A percentile compares a stretch with the other conserved stretches of the same genome.
Evolutionary conservation across 2,888 invertebrate species (phyloP).

Genomic region (Diaprepes abbreviatus): DNA sequence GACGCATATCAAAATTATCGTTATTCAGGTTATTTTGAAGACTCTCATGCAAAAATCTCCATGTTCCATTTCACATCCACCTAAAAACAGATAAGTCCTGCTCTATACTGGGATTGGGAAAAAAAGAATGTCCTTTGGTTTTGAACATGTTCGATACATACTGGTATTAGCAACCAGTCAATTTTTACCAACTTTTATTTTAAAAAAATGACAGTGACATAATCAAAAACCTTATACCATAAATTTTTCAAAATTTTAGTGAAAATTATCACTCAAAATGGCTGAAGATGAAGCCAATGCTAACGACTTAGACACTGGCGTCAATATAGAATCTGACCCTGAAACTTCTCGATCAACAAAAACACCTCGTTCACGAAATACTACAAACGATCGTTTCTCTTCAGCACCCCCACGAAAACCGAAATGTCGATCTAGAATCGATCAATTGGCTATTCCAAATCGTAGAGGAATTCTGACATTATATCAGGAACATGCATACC

Average conservation of each 20-base stretch:
- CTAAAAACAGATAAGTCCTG: no score
- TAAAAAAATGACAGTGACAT: neutral
- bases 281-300: slow-evolving; percentile 10
- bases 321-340: neutral
- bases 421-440: slow-evolving; percentile 64
- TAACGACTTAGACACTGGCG: neutral
- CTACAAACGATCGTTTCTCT: no score
- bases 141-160: no score
- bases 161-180: neutral
- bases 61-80: no score
- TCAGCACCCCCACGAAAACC: neutral
- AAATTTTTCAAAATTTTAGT: slow-evolving; percentile 22
- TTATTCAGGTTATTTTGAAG: no score
- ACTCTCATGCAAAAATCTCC: no score
- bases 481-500: slow-evolving; percentile 70
- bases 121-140: no score
- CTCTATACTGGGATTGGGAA: no score
- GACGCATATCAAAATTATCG: no score
- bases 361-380: neutral
- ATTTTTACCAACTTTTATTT: neutral
- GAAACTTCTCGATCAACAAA: neutral
- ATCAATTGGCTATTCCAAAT: slow-evolving; percentile 71
- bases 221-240: neutral
- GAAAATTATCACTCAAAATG: neutral
- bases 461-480: slow-evolving; percentile 69